These are phyloP conservation scores for Micronisus gabar DNA, from an alignment of 2,113 vertebrate species.

Conservation along the genomic window DNA sequence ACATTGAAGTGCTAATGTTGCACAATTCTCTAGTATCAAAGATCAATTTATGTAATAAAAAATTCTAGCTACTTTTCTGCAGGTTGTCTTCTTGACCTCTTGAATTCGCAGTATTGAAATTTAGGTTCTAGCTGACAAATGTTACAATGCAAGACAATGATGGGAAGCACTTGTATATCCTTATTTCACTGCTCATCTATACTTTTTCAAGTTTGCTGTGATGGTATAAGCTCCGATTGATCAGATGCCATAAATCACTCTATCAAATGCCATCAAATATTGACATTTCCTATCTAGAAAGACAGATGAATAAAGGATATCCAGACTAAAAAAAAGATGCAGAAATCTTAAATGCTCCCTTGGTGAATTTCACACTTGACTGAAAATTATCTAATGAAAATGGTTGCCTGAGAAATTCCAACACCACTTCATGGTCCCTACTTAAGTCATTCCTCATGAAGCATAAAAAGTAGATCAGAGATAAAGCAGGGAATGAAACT, in stretches of 20 bases:
- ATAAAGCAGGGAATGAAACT: not conserved
- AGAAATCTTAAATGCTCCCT: not conserved
- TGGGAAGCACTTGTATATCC: not conserved
- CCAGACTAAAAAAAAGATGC: not conserved
- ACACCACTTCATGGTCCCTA: not conserved
- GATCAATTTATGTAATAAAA: constrained; percentile 13
- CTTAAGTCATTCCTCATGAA: not conserved
- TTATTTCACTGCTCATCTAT: not conserved
- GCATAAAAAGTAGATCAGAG: not conserved
- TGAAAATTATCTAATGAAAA: not conserved
- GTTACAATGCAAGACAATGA: not conserved
- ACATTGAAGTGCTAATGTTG: not conserved
- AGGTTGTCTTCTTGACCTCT: not conserved
- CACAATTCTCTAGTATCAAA: not conserved
- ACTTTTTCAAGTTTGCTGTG: not conserved
- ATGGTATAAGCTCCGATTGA: not conserved
- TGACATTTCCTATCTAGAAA: not conserved
- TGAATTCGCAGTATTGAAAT: not conserved
- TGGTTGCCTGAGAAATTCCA: not conserved
- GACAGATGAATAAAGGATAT: not conserved
- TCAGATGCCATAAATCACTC: not conserved
- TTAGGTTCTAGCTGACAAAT: not conserved
- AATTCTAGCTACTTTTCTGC: not conserved
- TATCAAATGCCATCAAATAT: not conserved
- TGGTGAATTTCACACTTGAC: not conserved